Conservation (phyloP, 2,888 invertebrate genomes). For the Adelphocoris suturalis region DNA sequence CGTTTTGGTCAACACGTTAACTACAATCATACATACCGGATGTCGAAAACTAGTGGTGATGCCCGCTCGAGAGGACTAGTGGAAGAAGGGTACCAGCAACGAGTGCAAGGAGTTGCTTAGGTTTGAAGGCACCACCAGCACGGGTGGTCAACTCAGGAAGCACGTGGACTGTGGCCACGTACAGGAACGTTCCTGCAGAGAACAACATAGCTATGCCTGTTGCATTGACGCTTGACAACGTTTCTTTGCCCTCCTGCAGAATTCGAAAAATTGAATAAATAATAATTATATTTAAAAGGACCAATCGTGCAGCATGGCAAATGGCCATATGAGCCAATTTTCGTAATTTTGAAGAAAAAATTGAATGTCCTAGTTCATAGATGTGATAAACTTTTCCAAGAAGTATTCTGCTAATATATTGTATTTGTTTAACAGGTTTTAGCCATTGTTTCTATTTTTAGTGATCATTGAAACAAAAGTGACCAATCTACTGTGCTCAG, state of each 20-base stretch:
- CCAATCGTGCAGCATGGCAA: no score
- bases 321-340: no score
- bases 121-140: slow-evolving; percentile 81
- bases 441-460: no score
- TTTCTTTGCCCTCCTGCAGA: slow-evolving; percentile 92
- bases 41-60: slow-evolving; percentile 85
- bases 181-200: slow-evolving; percentile 98
- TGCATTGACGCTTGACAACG: slow-evolving; percentile 91
- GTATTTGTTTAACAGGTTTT: no score
- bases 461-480: no score
- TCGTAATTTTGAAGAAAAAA: no score
- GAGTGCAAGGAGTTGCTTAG: slow-evolving; percentile 89
- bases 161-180: slow-evolving; percentile 99
- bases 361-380: no score
- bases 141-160: slow-evolving; percentile 93
- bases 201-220: slow-evolving; percentile 99
- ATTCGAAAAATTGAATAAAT: slow-evolving; percentile 66
- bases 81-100: slow-evolving; percentile 94
- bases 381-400: no score
- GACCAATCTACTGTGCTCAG: no score
- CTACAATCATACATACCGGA: not conserved
- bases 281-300: no score
- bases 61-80: slow-evolving; percentile 92
- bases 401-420: no score
- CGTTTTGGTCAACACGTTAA: no score